Evolutionary conservation across 2,888 invertebrate genomes (phyloP), one percentile per base, ranked within the genome.

Genomic region (Sesia bembeciformis): DNA sequence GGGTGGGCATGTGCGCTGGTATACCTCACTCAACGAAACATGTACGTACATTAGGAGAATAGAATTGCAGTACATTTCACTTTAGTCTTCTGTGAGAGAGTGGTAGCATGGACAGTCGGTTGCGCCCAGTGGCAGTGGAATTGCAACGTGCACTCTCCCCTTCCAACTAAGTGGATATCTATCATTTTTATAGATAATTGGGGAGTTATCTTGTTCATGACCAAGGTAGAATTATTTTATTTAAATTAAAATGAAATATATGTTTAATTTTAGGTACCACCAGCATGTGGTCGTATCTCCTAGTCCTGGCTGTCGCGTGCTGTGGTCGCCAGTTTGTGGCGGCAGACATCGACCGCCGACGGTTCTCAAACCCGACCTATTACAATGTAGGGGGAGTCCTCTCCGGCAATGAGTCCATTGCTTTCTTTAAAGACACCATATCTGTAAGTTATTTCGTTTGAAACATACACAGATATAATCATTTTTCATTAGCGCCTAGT

Each of bases 381-480:
- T 97, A 95, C 81, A 96, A 96, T 72, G 96, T 98, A 58, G 97
- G 97, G 38, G 97, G 97, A n/a, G 97, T 98, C 1, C 91, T 98
- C 39, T 96, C 96, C 58, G 95, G 94, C 79, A 94, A 94, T 64
- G 93, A 94, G 51, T 96, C 96, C 61, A 93, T 95, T 71, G 88
- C 89, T 6, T 93, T 95, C 83, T 97, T 97, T 79, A 93, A 93
- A 69, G 93, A 95, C 68, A 96, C 94, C 40, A 95, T 97, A 64
- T 93, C 93, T 73, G 97, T 97, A 91, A 92, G 93, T 81, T 57
- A 52, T 40, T 52, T 1, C n/a, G 23, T 23, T 2, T 23, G 23
- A 23, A 23, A 23, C 23, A 23, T 23, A 23, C 23, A 23, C 23
- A 23, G 23, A 23, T 23, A 23, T 23, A 23, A 23, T 1, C 23